Evolutionary conservation across 2,113 vertebrate species (phyloP).

Genomic region (Myodes glareolus): DNA sequence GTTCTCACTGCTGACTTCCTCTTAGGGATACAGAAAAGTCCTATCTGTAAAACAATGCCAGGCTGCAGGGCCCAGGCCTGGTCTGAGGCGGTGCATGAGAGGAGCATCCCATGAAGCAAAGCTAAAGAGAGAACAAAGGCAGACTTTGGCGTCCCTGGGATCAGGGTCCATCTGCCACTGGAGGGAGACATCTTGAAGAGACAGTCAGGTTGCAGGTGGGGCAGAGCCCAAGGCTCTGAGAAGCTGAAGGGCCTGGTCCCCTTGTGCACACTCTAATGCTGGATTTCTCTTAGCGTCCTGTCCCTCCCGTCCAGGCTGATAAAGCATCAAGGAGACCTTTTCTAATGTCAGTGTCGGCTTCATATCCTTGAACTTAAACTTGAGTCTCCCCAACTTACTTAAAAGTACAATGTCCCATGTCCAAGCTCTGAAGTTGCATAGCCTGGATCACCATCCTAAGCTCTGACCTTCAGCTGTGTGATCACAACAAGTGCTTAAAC

Average conservation of each 20-base stretch:
- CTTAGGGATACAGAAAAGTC: not conserved
- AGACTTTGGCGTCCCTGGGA: not conserved
- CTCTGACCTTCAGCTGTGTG: not conserved
- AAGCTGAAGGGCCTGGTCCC: not conserved
- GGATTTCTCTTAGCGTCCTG: not conserved
- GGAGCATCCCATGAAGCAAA: not conserved
- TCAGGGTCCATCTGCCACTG: no score
- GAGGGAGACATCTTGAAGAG: not conserved
- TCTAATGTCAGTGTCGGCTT: not conserved
- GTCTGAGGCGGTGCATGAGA: accelerated
- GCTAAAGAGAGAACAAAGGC: not conserved
- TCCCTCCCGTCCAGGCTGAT: not conserved
- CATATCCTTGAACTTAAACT: not conserved
- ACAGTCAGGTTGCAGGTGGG: no score
- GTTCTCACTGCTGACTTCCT: not conserved
- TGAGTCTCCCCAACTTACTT: not conserved
- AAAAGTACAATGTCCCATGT: not conserved
- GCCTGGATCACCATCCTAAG: not conserved
- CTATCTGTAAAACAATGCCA: not conserved
- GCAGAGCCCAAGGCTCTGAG: not conserved
- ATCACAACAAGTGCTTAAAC: no score
- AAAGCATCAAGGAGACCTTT: not conserved
- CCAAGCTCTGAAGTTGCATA: not conserved
- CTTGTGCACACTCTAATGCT: no score
- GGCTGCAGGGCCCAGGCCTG: accelerated